Base-by-base conservation (phyloP, 2,113 vertebrate species). In the Ceratotherium simum region DNA sequence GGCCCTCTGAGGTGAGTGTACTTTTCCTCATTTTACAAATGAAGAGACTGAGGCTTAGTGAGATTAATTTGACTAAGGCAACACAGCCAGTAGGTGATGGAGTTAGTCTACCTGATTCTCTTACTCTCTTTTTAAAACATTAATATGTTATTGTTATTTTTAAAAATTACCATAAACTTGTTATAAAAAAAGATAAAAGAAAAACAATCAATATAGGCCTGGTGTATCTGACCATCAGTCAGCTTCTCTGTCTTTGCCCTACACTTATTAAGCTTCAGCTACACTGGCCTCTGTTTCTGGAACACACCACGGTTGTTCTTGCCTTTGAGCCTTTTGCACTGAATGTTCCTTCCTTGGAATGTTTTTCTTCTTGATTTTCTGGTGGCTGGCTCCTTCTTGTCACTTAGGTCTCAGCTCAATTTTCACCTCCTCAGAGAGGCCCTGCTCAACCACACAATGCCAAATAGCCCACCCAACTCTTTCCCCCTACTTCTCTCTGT, bases 11-110 rank as follows among this genome's bases (percentile, higher is more conserved):
- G 76, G 58, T 97, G 93, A 97, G 70, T 95, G 72, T 73, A 84
- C 65, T 79, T 95, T 96, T 96, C 89, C 56, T 96, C 86, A 75
- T 93, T 95, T 96, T 97, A 80, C 70, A 93, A 93, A 73, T 79
- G 81, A 96, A 93, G 70, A 93, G 97, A 84, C 90, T 76, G 86
- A 96, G 64, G 54, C 76, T 93, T 93, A 93, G 62, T 93, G 81
- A 93, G 39, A 90, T 87, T 78, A 95, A 90, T n/a, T 90, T 81
- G 65, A 94, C 11, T 95, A 90, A 96, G 42, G 14, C 70, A 79
- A 51, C 62, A 78, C 10, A 85, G 64, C 72, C 54, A 62, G 56
- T 65, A 85, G 58, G 58, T 93, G 90, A 95, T 93, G 33, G 72
- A 88, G 42, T 18, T 39, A 36, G 54, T 76, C 25, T 81, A 58